These are phyloP conservation scores for Palythoa caribaeorum DNA, from an alignment of 92 coral and sea anemone species.

Conservation along the genomic window DNA sequence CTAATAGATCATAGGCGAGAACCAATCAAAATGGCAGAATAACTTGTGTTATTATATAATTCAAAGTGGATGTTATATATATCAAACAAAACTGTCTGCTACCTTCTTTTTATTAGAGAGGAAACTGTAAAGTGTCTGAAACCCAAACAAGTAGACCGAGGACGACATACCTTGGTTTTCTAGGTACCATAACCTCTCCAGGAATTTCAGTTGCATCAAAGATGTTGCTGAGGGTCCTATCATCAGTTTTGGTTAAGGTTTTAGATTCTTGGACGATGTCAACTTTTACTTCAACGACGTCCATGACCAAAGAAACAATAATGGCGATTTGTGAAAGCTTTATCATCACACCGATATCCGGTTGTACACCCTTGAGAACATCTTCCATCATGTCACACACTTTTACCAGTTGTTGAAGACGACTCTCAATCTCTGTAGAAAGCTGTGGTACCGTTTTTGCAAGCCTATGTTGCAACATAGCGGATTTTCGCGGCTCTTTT, in stretches of 20 bases:
- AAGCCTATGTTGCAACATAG: background rate
- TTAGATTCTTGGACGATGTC: background rate
- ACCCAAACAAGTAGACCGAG: background rate
- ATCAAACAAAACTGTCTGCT: too few relatives aligned
- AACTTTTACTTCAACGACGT: background rate
- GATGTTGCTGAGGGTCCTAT: background rate
- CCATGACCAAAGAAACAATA: background rate
- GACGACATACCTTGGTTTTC: background rate
- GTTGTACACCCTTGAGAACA: background rate
- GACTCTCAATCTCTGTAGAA: background rate
- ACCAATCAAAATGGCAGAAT: too few relatives aligned
- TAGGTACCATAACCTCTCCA: background rate
- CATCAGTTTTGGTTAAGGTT: background rate
- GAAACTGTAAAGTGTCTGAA: too few relatives aligned
- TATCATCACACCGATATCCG: background rate
- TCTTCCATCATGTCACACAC: conserved; percentile 6
- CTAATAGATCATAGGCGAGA: too few relatives aligned
- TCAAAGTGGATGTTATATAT: too few relatives aligned
- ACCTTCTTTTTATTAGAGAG: too few relatives aligned
- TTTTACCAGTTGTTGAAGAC: background rate
- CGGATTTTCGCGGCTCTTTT: background rate
- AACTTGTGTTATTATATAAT: too few relatives aligned
- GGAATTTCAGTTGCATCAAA: background rate
- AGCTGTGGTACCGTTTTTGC: background rate
- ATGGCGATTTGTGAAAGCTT: conserved; percentile 2